These are phyloP conservation scores for Magallana ariakensis DNA, from an alignment of 1,140 invertebrate species.

Conservation along the genomic window DNA sequence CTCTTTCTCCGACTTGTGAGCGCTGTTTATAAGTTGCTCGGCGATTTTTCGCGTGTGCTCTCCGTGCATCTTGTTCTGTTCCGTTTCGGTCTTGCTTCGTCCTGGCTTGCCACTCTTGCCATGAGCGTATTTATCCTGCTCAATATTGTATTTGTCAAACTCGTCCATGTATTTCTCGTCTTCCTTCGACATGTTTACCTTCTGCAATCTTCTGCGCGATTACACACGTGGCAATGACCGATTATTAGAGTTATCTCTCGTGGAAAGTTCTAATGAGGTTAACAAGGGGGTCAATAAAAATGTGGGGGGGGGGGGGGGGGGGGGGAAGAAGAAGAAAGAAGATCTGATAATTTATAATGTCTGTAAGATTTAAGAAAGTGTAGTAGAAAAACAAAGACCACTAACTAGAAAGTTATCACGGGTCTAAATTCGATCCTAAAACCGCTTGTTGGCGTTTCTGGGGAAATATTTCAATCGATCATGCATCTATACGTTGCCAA, in stretches of 20 bases:
- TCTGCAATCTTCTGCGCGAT: background rate
- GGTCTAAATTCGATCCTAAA: too few species aligned
- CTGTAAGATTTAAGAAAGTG: too few species aligned
- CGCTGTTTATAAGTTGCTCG: slow-evolving; percentile 74
- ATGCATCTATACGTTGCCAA: too few species aligned
- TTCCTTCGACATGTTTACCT: slow-evolving; percentile 38
- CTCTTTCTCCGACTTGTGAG: slow-evolving; percentile 63
- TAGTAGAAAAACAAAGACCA: too few species aligned
- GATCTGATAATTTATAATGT: too few species aligned
- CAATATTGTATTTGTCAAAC: slow-evolving; percentile 73
- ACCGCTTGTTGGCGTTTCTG: too few species aligned
- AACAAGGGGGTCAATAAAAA: background rate
- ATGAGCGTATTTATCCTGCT: slow-evolving; percentile 72
- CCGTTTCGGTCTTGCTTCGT: slow-evolving; percentile 72
- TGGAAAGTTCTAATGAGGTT: background rate
- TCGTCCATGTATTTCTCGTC: slow-evolving; percentile 71
- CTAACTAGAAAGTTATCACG: too few species aligned
- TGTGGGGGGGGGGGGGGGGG: too few species aligned
- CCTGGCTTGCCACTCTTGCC: slow-evolving; percentile 74
- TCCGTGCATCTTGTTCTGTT: slow-evolving; percentile 68
- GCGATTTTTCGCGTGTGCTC: slow-evolving; percentile 75
- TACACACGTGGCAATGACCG: slow-evolving; percentile 17
- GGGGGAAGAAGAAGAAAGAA: too few species aligned
- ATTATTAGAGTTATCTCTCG: slow-evolving; percentile 4
- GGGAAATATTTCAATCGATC: too few species aligned